A percentile compares a stretch with the other conserved stretches of the same genome.
Evolutionary conservation across 2,797 vertebrate species (phyloP).

Genomic region (Chelon auratus): DNA sequence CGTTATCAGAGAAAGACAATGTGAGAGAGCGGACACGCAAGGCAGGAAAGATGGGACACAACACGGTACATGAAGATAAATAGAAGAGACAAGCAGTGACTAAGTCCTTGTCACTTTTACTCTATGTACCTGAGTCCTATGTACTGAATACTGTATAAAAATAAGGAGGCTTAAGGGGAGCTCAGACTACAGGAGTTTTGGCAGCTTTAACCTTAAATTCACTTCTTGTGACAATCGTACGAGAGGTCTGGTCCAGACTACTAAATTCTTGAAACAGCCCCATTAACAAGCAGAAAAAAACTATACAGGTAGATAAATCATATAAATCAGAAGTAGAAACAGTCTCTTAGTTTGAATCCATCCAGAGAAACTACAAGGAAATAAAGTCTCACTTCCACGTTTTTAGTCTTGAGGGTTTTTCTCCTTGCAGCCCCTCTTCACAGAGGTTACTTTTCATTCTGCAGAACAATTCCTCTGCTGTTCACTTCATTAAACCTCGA

Average conservation of each 20-base stretch:
- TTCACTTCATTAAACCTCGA: conserved; percentile 13
- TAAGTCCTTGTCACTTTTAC: not conserved
- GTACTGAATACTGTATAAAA: not conserved
- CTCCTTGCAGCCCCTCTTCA: not conserved
- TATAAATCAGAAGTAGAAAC: not conserved
- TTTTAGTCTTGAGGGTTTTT: not conserved
- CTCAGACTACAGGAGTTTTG: no score
- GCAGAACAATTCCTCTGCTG: not conserved
- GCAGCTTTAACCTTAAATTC: no score
- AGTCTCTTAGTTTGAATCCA: not conserved
- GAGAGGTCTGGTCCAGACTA: no score
- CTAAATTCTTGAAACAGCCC: not conserved
- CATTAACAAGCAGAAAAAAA: not conserved
- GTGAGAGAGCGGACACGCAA: conserved; percentile 38
- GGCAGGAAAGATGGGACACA: conserved; percentile 29
- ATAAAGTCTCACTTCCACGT: not conserved
- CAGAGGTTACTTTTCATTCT: not conserved
- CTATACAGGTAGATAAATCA: no score
- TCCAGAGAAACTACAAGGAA: not conserved
- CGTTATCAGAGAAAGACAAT: conserved; percentile 42
- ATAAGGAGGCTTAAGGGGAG: not conserved
- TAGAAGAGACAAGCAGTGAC: not conserved
- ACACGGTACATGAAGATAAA: conserved; percentile 3
- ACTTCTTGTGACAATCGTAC: no score
- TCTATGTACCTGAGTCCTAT: not conserved